phyloP scores from a whole-genome alignment of 2,888 invertebrate genomes.

The Leptura quadrifasciata region DNA sequence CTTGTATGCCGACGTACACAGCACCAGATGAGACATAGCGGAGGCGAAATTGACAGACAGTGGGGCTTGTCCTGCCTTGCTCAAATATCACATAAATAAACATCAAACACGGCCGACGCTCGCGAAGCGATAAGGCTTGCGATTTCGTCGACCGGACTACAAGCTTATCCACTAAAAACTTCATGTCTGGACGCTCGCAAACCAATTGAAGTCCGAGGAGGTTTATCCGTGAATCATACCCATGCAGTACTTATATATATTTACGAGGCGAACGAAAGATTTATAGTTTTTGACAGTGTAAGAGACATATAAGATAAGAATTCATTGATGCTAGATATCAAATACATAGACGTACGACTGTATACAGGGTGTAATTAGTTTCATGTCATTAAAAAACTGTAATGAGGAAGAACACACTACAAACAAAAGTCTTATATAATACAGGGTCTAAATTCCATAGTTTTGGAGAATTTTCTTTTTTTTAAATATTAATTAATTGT shows the following conservation, averaged over 20 bases:
- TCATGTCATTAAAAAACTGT: too few relatives aligned
- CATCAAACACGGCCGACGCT: conserved; percentile 5
- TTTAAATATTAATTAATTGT: too few relatives aligned
- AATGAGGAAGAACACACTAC: too few relatives aligned
- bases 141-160: conserved; percentile 24
- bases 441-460: too few relatives aligned
- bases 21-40: neutral
- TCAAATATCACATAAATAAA: conserved; percentile 9
- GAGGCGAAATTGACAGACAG: conserved; percentile 5
- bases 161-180: conserved; percentile 48
- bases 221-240: neutral
- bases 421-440: too few relatives aligned
- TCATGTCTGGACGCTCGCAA: conserved; percentile 10
- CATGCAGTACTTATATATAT: neutral
- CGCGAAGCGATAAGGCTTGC: conserved; percentile 9
- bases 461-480: too few relatives aligned
- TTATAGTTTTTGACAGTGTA: neutral
- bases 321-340: neutral
- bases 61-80: neutral
- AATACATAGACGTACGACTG: too few relatives aligned
- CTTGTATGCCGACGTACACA: neutral
- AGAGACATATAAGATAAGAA: neutral
- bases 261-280: neutral
- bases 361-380: too few relatives aligned
- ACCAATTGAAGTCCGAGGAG: neutral